phyloP scores from a whole-genome alignment of 2,797 vertebrate genomes.

The Macrochelys suwanniensis region DNA sequence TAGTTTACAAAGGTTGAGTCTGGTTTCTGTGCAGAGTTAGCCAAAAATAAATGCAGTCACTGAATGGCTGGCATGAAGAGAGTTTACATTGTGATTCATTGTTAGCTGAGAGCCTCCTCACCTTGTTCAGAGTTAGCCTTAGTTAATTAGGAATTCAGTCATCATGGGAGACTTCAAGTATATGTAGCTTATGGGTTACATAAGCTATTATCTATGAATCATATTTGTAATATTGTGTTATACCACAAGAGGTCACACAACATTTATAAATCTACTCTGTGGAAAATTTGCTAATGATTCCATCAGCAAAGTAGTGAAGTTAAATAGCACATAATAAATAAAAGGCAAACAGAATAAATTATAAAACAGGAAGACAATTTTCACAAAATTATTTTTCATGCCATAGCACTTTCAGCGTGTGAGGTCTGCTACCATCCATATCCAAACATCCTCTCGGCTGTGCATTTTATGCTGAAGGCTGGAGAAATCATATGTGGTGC shows the following conservation, averaged over 20 bases:
- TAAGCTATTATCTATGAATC: background rate
- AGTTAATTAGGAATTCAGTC: conserved; percentile 13
- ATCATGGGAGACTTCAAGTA: background rate
- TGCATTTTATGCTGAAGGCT: conserved; percentile 68
- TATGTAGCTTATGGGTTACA: background rate
- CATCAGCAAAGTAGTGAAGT: background rate
- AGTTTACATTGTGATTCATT: background rate
- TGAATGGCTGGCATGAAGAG: background rate
- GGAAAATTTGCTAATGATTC: background rate
- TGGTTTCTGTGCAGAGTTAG: background rate
- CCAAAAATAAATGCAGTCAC: background rate
- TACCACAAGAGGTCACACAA: conserved; percentile 76
- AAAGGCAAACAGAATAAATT: conserved; percentile 48
- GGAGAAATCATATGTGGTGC: conserved; percentile 62
- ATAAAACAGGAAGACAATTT: background rate
- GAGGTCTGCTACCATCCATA: conserved; percentile 46
- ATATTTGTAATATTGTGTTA: conserved; percentile 58
- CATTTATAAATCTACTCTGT: conserved; percentile 55
- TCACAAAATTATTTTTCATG: conserved; percentile 31
- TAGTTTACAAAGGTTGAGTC: background rate
- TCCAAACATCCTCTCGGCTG: conserved; percentile 67
- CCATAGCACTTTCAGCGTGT: conserved; percentile 62
- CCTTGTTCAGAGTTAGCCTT: background rate
- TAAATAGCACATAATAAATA: conserved; percentile 39
- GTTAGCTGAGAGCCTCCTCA: background rate